Conservation (phyloP, 2,888 invertebrate genomes). For the Desoria tigrina region DNA sequence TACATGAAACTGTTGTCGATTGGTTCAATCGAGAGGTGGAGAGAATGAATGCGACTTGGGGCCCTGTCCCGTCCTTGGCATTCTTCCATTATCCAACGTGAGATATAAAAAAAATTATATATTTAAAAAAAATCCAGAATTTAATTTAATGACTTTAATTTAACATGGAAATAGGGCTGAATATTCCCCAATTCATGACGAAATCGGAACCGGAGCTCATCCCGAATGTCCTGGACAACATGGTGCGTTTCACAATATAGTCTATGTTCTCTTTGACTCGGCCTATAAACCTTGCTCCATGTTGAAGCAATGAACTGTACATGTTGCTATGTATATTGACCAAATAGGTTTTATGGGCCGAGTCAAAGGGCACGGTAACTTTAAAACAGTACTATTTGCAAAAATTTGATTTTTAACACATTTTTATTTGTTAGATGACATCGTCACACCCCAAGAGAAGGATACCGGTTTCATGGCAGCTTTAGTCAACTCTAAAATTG, state of each 20-base stretch:
- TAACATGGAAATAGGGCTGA: constrained; percentile 21
- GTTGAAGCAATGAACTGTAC: too few relatives aligned
- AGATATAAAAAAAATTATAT: too few relatives aligned
- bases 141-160: background rate
- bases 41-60: constrained; percentile 34
- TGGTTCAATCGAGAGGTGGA: constrained; percentile 35
- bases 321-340: too few relatives aligned
- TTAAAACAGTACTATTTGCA: too few relatives aligned
- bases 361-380: too few relatives aligned
- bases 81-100: constrained; percentile 48
- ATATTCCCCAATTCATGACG: constrained; percentile 41
- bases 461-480: constrained; percentile 45
- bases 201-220: constrained; percentile 19
- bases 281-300: too few relatives aligned
- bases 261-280: background rate
- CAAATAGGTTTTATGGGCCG: too few relatives aligned
- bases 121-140: too few relatives aligned
- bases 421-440: too few relatives aligned
- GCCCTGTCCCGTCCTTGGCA: constrained; percentile 37
- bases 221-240: constrained; percentile 47
- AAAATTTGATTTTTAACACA: background rate
- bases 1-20: constrained; percentile 42
- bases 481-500: constrained; percentile 29
- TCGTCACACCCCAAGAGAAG: constrained; percentile 43
- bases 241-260: constrained; percentile 8